A percentile compares a stretch with the other conserved stretches of the same genome.
Conservation (phyloP, 2,113 vertebrate species). For the Eclectus roratus region DNA sequence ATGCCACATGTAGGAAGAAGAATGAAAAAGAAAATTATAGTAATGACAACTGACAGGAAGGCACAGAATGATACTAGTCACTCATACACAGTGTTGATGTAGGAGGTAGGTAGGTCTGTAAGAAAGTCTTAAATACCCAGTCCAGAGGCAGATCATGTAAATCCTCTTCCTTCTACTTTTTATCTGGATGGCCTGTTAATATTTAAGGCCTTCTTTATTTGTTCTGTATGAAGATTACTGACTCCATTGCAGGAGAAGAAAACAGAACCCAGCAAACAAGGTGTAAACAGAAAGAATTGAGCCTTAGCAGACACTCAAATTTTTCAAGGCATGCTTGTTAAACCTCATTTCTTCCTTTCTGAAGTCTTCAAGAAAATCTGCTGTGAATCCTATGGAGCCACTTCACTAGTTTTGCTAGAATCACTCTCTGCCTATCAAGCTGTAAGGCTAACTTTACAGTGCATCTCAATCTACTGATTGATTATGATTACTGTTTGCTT, state of each 20-base stretch:
- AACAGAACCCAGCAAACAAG: background rate
- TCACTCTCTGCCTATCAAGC: background rate
- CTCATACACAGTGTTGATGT: background rate
- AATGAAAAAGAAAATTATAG: background rate
- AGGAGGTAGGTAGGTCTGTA: background rate
- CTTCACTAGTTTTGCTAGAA: slow-evolving; percentile 1
- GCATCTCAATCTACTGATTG: background rate
- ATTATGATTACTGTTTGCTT: background rate
- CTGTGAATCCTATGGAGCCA: background rate
- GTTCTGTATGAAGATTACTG: background rate
- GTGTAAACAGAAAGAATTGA: background rate
- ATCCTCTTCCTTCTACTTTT: background rate
- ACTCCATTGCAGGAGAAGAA: background rate
- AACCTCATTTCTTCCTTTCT: background rate
- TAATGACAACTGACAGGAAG: background rate
- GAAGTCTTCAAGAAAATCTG: background rate
- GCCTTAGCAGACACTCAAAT: background rate
- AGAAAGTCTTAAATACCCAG: background rate
- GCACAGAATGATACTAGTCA: background rate
- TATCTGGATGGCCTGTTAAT: background rate
- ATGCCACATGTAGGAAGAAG: background rate
- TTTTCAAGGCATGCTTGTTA: background rate
- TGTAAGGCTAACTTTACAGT: background rate
- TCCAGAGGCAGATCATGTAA: background rate
- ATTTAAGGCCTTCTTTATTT: background rate